Evolutionary conservation across 2,888 invertebrate genomes (phyloP).

Genomic region (Amitus sp.): DNA sequence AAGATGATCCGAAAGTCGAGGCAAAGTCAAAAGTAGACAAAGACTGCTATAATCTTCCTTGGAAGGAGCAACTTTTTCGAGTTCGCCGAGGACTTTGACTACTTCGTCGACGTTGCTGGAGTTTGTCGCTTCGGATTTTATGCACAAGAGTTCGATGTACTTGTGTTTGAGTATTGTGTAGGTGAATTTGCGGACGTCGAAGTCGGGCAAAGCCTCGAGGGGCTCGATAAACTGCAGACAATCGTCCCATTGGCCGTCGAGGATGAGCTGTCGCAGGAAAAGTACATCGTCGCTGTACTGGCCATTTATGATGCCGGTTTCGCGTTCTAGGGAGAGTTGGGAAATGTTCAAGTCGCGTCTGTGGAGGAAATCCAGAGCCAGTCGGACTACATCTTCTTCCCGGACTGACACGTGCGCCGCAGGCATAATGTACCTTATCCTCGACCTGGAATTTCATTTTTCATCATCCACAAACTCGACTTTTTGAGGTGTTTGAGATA

Average conservation of each 20-base stretch:
- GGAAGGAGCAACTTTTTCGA: constrained; percentile 88
- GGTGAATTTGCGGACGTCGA: constrained; percentile 85
- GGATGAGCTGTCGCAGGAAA: constrained; percentile 91
- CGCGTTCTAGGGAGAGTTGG: constrained; percentile 89
- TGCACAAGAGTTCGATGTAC: constrained; percentile 92
- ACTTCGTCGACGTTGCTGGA: constrained; percentile 93
- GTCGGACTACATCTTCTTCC: constrained; percentile 89
- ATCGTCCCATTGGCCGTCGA: constrained; percentile 99
- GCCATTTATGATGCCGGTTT: constrained; percentile 95
- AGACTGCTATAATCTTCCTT: constrained; percentile 95
- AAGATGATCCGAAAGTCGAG: constrained; percentile 90
- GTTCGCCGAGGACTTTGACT: constrained; percentile 87
- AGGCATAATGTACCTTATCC: constrained; percentile 75
- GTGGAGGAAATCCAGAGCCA: constrained; percentile 86
- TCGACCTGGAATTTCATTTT: constrained; percentile 54
- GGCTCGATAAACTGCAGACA: constrained; percentile 96
- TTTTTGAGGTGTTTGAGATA: too few relatives aligned
- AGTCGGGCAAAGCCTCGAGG: constrained; percentile 81
- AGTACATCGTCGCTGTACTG: constrained; percentile 93
- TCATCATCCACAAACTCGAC: too few relatives aligned
- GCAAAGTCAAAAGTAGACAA: constrained; percentile 89
- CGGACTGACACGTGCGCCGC: constrained; percentile 85
- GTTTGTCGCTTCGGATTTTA: constrained; percentile 86
- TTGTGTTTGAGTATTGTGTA: constrained; percentile 90
- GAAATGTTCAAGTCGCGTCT: constrained; percentile 93